Conservation (phyloP, 2,113 vertebrate species). For the Nannobrachium achirus region DNA sequence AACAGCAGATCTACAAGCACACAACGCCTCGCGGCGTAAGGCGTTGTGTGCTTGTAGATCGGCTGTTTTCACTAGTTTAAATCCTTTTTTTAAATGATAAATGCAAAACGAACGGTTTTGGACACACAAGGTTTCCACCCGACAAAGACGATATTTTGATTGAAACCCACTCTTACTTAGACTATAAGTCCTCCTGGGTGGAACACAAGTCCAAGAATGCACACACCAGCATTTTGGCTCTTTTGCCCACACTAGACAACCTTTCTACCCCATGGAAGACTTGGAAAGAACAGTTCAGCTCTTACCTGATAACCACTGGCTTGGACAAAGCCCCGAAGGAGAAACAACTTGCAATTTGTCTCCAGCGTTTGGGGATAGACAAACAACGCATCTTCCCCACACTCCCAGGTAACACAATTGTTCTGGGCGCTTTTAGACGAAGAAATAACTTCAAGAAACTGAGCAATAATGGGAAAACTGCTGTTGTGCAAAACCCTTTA, state of each 20-base stretch:
- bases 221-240: slow-evolving; percentile 48
- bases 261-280: slow-evolving; percentile 65
- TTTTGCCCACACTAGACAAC: slow-evolving; percentile 63
- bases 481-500: too few relatives aligned
- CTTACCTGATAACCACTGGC: slow-evolving; percentile 70
- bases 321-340: slow-evolving; percentile 76
- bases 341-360: slow-evolving; percentile 74
- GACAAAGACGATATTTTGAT: too few relatives aligned
- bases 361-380: slow-evolving; percentile 65
- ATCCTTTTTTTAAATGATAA: too few relatives aligned
- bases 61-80: too few relatives aligned
- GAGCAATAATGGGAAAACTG: too few relatives aligned
- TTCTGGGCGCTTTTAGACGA: too few relatives aligned
- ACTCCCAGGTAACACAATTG: slow-evolving; percentile 61
- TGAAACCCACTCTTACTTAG: not conserved
- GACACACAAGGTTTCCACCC: too few relatives aligned
- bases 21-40: too few relatives aligned
- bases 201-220: slow-evolving; percentile 17
- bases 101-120: too few relatives aligned
- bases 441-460: too few relatives aligned
- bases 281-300: slow-evolving; percentile 73
- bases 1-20: too few relatives aligned
- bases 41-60: too few relatives aligned
- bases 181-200: slow-evolving; percentile 6
- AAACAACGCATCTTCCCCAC: slow-evolving; percentile 66